A percentile compares a stretch with the other conserved stretches of the same genome.
These are phyloP conservation scores for Dolichopus griseipennis DNA, from an alignment of 2,888 invertebrate genomes.

Conservation along the genomic window DNA sequence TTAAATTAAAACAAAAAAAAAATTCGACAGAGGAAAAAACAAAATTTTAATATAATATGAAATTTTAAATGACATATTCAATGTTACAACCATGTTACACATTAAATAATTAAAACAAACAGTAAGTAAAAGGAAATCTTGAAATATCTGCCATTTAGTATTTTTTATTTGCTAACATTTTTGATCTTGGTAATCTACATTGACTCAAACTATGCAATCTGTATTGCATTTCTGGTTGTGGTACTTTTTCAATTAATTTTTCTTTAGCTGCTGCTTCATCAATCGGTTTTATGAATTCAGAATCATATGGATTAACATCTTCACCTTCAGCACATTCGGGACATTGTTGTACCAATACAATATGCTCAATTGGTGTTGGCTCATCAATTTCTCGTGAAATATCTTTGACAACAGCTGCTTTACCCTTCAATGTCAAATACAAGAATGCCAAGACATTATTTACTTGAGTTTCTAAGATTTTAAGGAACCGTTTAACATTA, in stretches of 20 bases:
- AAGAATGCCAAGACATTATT: slow-evolving; percentile 48
- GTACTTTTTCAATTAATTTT: slow-evolving; percentile 37
- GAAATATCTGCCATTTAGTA: slow-evolving; percentile 15
- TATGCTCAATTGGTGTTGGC: slow-evolving; percentile 47
- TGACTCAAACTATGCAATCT: slow-evolving; percentile 40
- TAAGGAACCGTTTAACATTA: slow-evolving; percentile 48
- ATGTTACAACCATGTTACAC: too few species aligned
- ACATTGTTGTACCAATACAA: slow-evolving; percentile 40
- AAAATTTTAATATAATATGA: too few species aligned
- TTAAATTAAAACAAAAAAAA: too few species aligned
- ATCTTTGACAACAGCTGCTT: slow-evolving; percentile 37
- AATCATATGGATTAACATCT: slow-evolving; percentile 38
- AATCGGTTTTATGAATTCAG: slow-evolving; percentile 29
- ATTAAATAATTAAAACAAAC: too few species aligned
- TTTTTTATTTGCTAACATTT: slow-evolving; percentile 35
- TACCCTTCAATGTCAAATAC: slow-evolving; percentile 37
- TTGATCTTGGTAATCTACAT: slow-evolving; percentile 39
- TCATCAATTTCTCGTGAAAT: slow-evolving; percentile 33
- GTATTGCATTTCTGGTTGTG: slow-evolving; percentile 41
- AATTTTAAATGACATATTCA: too few species aligned
- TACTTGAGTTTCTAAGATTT: slow-evolving; percentile 47
- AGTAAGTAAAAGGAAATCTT: too few species aligned
- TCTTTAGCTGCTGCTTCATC: slow-evolving; percentile 25
- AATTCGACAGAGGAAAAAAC: too few species aligned
- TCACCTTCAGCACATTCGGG: slow-evolving; percentile 43